Evolutionary conservation across 2,888 invertebrate genomes (phyloP).

Genomic region (Orthosia gothica): DNA sequence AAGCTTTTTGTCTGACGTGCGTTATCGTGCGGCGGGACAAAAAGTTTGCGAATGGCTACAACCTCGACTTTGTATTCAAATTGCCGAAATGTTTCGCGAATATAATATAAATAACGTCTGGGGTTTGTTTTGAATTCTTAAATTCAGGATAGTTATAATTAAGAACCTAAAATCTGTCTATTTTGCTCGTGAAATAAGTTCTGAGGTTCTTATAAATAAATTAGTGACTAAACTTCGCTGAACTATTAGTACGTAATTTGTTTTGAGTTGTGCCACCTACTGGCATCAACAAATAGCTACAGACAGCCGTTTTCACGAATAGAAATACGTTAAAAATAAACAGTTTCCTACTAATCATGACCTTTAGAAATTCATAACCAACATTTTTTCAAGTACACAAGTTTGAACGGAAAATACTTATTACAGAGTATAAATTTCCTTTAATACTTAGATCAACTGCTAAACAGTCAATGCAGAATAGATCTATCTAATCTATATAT

Average conservation of each 20-base stretch:
- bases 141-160: constrained; percentile 40
- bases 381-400: not conserved
- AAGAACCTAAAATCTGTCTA: constrained; percentile 14
- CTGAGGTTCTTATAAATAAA: constrained; percentile 17
- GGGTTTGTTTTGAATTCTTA: constrained; percentile 58
- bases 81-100: constrained; percentile 68
- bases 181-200: constrained; percentile 11
- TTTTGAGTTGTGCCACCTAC: constrained; percentile 40
- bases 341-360: constrained; percentile 19
- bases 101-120: constrained; percentile 47
- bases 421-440: not conserved
- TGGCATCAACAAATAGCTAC: constrained; percentile 41
- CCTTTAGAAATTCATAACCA: not conserved
- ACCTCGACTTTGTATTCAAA: constrained; percentile 84
- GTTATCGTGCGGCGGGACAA: constrained; percentile 84
- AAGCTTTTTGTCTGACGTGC: constrained; percentile 89
- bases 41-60: constrained; percentile 74
- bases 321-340: constrained; percentile 24
- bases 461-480: not conserved
- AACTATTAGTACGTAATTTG: constrained; percentile 40
- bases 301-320: constrained; percentile 42
- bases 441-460: not conserved
- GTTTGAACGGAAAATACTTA: not conserved
- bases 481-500: too few relatives aligned
- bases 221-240: constrained; percentile 14